Base-by-base conservation (phyloP, 2,113 vertebrate species). In the Microcebus lehilahytsara region DNA sequence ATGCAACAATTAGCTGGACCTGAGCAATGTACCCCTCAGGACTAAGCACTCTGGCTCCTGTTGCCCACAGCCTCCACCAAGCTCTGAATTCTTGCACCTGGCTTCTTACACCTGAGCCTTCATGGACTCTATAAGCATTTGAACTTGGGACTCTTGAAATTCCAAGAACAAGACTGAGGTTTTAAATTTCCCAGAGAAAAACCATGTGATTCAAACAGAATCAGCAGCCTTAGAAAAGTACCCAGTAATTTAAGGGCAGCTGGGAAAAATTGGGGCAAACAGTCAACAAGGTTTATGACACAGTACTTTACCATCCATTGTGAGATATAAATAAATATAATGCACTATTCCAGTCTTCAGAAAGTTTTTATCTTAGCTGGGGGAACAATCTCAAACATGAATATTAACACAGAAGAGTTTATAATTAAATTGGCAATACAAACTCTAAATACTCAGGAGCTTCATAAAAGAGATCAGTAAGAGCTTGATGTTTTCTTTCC, bases 251-350 rank as follows among this genome's bases (percentile, higher is more conserved):
- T 64, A 75, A 64, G 78, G 56, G 49, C 27, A 86, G 13, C 60
- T 60, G n/a, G 40, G 64, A 89, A 49, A 23, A 92, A 74, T 79
- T 75, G 74, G 56, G 77, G 32, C 22, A 56, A 46, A 89, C 27
- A 67, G 72, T 75, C 56, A 91, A 78, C 60, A 83, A 78, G 32
- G 78, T 62, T 90, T 89, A 84, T 62, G 42, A 66, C 19, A 89
- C n/a, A 87, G 13, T 86, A 66, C 46, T 58, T 96, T 86, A 40
- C 64, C 56, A 96, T 40, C 53, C 8, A 17, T 71, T 85, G 53
- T 72, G 67, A 95, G 49, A 92, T 94, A 86, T 66, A 89, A 89
- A 95, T 87, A 86, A 96, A 74, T 58, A 75, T 46, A 74, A 91
- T 81, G 25, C 83, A 58, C 66, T 81, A 74, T 72, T 88, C 64